These are phyloP conservation scores for Aramus guarauna DNA, from an alignment of 2,113 vertebrate genomes.

Conservation along the genomic window DNA sequence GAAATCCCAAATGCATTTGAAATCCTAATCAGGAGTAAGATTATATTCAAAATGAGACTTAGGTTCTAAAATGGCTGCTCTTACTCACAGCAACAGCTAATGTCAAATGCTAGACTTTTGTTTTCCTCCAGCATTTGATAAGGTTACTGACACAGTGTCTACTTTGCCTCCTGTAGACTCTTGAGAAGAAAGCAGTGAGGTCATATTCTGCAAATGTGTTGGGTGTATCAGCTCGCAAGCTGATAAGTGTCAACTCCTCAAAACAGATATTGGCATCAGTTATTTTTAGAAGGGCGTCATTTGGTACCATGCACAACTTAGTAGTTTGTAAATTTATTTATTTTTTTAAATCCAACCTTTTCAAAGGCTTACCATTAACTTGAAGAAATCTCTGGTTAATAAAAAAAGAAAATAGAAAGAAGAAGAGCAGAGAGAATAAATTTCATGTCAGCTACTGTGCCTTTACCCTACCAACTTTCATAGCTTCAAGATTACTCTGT, in stretches of 20 bases:
- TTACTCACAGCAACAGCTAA: not conserved
- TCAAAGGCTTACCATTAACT: not conserved
- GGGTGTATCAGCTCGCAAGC: not conserved
- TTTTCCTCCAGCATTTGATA: not conserved
- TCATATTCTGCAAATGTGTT: not conserved
- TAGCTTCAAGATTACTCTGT: not conserved
- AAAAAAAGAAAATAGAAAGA: not conserved
- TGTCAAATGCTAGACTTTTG: not conserved
- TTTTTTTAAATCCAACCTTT: not conserved
- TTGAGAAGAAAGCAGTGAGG: not conserved
- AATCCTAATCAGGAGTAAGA: not conserved
- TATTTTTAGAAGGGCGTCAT: not conserved
- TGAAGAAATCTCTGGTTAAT: not conserved
- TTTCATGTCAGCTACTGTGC: not conserved
- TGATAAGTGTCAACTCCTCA: not conserved
- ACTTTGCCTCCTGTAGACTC: not conserved
- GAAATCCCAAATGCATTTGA: not conserved
- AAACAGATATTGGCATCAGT: not conserved
- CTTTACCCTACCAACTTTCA: not conserved
- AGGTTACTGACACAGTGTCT: not conserved
- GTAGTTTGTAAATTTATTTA: not conserved
- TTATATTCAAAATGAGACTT: not conserved
- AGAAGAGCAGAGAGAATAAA: not conserved
- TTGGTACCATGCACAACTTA: not conserved
- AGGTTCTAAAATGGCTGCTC: not conserved